Conservation (phyloP, 2,113 vertebrate genomes). For the Regulus satrapa region DNA sequence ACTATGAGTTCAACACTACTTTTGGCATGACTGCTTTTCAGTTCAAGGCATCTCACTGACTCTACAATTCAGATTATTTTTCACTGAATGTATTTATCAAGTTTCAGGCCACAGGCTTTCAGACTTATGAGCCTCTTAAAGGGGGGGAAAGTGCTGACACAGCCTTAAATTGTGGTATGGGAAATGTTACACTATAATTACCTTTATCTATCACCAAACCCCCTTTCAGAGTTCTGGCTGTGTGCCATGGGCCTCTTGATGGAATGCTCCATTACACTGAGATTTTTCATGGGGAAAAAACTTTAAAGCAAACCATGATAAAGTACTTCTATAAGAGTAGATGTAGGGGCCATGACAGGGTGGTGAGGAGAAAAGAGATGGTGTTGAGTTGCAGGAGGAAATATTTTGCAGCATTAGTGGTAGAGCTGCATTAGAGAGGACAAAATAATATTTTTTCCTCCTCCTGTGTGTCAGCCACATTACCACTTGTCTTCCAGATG, state of each 20-base stretch:
- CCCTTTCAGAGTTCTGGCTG: constrained; percentile 2
- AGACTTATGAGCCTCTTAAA: constrained; percentile 37
- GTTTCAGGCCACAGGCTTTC: not conserved
- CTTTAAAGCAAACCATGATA: constrained; percentile 14
- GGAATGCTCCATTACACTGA: constrained; percentile 4
- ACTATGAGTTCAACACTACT: not conserved
- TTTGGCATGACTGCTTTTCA: not conserved
- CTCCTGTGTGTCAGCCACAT: not conserved
- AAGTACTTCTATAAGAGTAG: not conserved
- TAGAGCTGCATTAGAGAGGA: not conserved
- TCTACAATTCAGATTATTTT: constrained; percentile 1
- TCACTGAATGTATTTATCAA: constrained; percentile 24
- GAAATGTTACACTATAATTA: constrained; percentile 54
- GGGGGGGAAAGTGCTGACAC: constrained; percentile 32
- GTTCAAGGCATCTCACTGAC: constrained; percentile 11
- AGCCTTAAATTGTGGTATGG: constrained; percentile 35
- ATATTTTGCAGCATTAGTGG: not conserved
- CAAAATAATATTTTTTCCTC: not conserved
- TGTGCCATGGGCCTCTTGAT: not conserved
- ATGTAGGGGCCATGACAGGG: not conserved
- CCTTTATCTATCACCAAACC: constrained; percentile 54
- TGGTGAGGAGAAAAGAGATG: not conserved
- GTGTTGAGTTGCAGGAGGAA: not conserved
- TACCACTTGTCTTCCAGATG: not conserved
- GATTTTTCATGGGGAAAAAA: not conserved